Evolutionary conservation across 2,888 invertebrate species (phyloP).

Genomic region (Meteorus colon): DNA sequence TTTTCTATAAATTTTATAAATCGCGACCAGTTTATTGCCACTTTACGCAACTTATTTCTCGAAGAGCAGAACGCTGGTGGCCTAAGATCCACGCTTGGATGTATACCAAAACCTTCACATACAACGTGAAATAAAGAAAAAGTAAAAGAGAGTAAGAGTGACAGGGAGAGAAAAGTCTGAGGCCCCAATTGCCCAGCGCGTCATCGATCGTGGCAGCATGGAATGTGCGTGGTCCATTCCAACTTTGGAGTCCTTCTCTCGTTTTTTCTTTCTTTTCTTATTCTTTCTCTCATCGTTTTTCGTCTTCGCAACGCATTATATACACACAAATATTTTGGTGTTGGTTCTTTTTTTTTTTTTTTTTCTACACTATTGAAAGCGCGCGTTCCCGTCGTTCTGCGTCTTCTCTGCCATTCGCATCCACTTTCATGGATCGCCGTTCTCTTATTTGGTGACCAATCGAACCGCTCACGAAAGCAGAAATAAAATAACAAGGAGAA

Average conservation of each 20-base stretch:
- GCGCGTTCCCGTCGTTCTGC: background rate
- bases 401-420: conserved; percentile 25
- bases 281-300: conserved; percentile 29
- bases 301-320: conserved; percentile 16
- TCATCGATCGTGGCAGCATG: conserved; percentile 45
- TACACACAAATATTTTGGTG: conserved; percentile 23
- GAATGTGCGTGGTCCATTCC: conserved; percentile 56
- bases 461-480: conserved; percentile 49
- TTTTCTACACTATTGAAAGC: conserved; percentile 19
- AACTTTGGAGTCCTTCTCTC: conserved; percentile 29
- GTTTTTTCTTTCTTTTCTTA: conserved; percentile 31
- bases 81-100: conserved; percentile 52
- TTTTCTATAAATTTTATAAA: background rate
- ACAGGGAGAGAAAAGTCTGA: conserved; percentile 12
- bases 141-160: background rate
- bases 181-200: conserved; percentile 9
- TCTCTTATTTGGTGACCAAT: conserved; percentile 68
- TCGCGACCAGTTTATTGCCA: conserved; percentile 3
- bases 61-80: background rate
- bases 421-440: conserved; percentile 51
- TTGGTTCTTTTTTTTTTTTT: conserved; percentile 31
- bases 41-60: conserved; percentile 42
- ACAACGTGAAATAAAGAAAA: background rate
- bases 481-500: conserved; percentile 39
- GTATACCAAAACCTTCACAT: conserved; percentile 18